Evolutionary conservation across 1,140 invertebrate genomes (phyloP).

Genomic region (Aphaenogaster floridana): DNA sequence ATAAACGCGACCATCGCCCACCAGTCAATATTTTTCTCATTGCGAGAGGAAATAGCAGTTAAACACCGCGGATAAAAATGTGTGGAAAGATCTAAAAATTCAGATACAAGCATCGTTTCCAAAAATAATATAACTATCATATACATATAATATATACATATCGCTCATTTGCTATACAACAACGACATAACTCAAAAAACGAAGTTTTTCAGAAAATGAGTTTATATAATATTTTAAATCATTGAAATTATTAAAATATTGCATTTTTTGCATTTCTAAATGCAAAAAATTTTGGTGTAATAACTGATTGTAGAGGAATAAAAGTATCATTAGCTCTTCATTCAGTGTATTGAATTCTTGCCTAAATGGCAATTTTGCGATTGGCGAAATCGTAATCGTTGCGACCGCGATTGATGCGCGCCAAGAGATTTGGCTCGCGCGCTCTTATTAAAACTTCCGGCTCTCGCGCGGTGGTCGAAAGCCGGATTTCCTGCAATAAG

Average conservation of each 20-base stretch:
- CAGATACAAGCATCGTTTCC: neutral
- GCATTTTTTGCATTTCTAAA: too few species aligned
- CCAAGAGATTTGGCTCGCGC: neutral
- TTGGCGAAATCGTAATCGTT: neutral
- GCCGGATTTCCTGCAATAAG: conserved; percentile 46
- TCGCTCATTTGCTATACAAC: too few species aligned
- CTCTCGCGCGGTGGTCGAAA: neutral
- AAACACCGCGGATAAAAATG: neutral
- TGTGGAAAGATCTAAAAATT: neutral
- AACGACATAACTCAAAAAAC: too few species aligned
- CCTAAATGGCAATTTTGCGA: neutral
- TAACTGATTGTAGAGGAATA: too few species aligned
- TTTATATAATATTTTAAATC: too few species aligned
- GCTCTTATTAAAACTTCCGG: conserved; percentile 1
- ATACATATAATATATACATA: neutral
- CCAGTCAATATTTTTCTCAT: neutral
- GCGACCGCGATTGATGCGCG: neutral
- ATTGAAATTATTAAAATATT: too few species aligned
- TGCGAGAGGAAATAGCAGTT: neutral
- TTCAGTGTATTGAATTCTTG: too few species aligned
- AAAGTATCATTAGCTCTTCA: too few species aligned
- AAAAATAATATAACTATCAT: neutral
- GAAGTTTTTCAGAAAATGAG: too few species aligned
- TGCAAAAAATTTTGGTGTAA: too few species aligned
- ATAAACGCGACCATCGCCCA: conserved; percentile 16